phyloP scores from a whole-genome alignment of 2,113 vertebrate genomes.

The Cheilinus undulatus region DNA sequence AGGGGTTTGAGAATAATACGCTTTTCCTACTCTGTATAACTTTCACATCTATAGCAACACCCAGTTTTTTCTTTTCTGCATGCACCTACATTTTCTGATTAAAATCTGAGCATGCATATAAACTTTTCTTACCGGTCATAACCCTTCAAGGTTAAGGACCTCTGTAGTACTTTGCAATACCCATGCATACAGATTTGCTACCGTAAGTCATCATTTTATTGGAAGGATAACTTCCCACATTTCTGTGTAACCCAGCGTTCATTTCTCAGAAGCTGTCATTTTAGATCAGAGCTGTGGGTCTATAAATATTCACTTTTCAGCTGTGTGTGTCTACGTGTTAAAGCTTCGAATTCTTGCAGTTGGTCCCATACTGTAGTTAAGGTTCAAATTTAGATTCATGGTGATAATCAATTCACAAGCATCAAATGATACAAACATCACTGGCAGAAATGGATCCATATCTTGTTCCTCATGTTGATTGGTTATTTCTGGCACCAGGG shows the following conservation, averaged over 20 bases:
- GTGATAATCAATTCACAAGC: constrained; percentile 30
- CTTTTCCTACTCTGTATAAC: neutral
- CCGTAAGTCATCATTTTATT: constrained; percentile 11
- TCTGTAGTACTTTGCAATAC: neutral
- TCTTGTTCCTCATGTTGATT: constrained; percentile 37
- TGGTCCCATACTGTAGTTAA: neutral
- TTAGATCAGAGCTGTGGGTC: neutral
- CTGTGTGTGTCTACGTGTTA: neutral
- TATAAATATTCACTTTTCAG: neutral
- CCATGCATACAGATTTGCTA: constrained; percentile 14
- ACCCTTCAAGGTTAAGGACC: constrained; percentile 1
- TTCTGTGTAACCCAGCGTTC: neutral
- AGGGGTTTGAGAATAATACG: neutral
- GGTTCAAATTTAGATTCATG: constrained; percentile 12
- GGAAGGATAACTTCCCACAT: neutral
- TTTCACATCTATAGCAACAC: constrained; percentile 8
- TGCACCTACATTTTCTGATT: constrained; percentile 17
- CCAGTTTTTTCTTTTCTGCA: neutral
- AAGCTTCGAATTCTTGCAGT: neutral
- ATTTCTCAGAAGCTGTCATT: neutral
- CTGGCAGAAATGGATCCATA: constrained; percentile 43
- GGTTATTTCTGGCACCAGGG: constrained; percentile 43
- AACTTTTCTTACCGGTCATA: neutral
- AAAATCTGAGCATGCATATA: constrained; percentile 4
- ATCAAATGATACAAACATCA: constrained; percentile 48